Percentiles rank a stretch among this genome's conserved stretches.
phyloP scores from a whole-genome alignment of 2,113 vertebrate genomes.

The Datnioides undecimradiatus region DNA sequence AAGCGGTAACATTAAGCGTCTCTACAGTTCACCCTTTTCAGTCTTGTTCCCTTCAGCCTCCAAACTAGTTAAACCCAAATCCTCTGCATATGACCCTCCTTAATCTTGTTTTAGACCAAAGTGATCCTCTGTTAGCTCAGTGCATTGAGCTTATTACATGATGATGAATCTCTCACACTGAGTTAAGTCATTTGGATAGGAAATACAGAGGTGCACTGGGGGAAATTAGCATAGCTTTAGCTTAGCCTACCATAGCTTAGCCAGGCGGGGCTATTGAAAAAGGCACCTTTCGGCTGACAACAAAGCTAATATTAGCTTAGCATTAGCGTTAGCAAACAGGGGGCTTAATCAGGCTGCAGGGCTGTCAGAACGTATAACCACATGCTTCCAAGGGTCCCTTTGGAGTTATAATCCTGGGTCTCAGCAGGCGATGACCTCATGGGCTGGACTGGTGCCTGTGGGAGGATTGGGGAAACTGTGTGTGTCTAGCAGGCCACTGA shows the following conservation, averaged over 20 bases:
- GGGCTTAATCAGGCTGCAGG: constrained; percentile 89
- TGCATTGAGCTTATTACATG: constrained; percentile 86
- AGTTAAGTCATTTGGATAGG: constrained; percentile 84
- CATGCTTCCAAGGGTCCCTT: constrained; percentile 91
- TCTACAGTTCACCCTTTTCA: constrained; percentile 35
- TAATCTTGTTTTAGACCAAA: constrained; percentile 89
- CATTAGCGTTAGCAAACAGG: constrained; percentile 86
- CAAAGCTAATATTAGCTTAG: constrained; percentile 87
- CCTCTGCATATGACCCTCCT: constrained; percentile 89
- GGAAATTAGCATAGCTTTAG: constrained; percentile 63
- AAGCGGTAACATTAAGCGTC: constrained; percentile 18
- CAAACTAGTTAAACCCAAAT: constrained; percentile 87
- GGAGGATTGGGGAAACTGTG: constrained; percentile 72
- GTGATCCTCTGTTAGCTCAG: constrained; percentile 87
- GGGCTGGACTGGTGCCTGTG: constrained; percentile 87
- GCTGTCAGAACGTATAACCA: constrained; percentile 91
- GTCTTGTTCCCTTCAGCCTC: constrained; percentile 36
- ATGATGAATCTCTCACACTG: constrained; percentile 85
- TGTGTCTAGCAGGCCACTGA: constrained; percentile 81
- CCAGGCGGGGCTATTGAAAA: constrained; percentile 54
- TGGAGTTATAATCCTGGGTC: constrained; percentile 90
- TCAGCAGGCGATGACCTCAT: constrained; percentile 91
- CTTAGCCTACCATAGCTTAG: constrained; percentile 58
- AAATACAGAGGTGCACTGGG: constrained; percentile 50
- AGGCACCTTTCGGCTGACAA: constrained; percentile 59